Evolutionary conservation across 2,113 vertebrate species (phyloP), one percentile per base, ranked within the genome.

Genomic region (Ceuthmochares aereus): DNA sequence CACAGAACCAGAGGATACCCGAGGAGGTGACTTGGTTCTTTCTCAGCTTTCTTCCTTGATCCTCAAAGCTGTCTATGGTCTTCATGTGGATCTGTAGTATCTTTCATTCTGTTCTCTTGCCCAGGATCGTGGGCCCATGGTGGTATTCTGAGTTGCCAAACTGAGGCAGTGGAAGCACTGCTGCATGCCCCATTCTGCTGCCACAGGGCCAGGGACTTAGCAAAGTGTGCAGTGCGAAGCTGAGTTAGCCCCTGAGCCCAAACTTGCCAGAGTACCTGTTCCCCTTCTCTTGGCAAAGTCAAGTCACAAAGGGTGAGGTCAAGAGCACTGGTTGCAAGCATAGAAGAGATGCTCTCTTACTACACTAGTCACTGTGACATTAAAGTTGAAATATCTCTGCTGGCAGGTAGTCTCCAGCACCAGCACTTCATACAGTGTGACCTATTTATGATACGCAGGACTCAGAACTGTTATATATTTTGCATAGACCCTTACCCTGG

Each of bases 231-330:
- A 34, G 6, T 7, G 15, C 32, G 25, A 72, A 78, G 40, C 20
- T 40, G 76, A 40, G 37, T 11, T 52, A 66, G 37, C 12, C 26
- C 19, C 27, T 22, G 22, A 45, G 10, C 30, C 10, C 7, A 36
- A 6, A 36, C 22, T 51, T 2, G 0, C 21, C 36, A 9, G 14
- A 37, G 7, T 43, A 21, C 5, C 62, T 4, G 1, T 42, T 47
- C 12, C 10, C 6, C 19, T 66, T 60, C 45, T 77, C 11, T 54
- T 42, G 10, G 26, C 1, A 4, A 69, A 80, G 30, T 8, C 14
- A 52, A 40, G 29, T 20, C 29, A 45, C 34, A 34, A 25, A 4
- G 2, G 8, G 6, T 62, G 36, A 74, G 67, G 22, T 54, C 49
- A 60, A 62, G 23, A 37, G 10, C 29, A 18, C 51, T 72, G 14